phyloP scores from a whole-genome alignment of 2,797 vertebrate genomes.

The Galago senegalensis region DNA sequence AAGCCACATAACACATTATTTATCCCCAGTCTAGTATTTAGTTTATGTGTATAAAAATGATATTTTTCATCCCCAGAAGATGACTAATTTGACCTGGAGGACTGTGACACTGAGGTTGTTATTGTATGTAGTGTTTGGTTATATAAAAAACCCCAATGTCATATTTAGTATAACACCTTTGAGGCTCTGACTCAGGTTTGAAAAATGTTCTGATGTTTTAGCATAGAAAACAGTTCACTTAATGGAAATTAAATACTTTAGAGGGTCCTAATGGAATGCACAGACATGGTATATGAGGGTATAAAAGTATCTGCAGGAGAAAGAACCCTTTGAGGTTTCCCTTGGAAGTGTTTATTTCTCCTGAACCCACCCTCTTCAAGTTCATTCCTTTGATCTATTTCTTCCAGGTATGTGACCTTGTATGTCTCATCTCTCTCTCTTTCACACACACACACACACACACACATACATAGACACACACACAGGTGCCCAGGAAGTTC shows the following conservation, averaged over 20 bases:
- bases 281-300: not conserved
- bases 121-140: not conserved
- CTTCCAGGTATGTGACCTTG: not conserved
- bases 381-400: not conserved
- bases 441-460: not conserved
- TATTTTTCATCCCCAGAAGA: constrained; percentile 39
- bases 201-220: constrained; percentile 62
- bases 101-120: not conserved
- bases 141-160: not conserved
- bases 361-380: not conserved
- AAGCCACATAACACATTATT: not conserved
- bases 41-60: not conserved
- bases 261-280: constrained; percentile 77
- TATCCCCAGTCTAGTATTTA: not conserved
- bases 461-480: too few relatives aligned
- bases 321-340: not conserved
- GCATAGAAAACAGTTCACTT: constrained; percentile 65
- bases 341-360: not conserved
- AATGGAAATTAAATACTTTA: constrained; percentile 78
- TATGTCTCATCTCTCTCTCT: not conserved
- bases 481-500: not conserved
- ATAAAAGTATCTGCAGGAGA: constrained; percentile 57
- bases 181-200: constrained; percentile 22
- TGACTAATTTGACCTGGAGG: constrained; percentile 21
- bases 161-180: not conserved